Conservation (phyloP, 2,113 vertebrate species). For the Anser cygnoides region DNA sequence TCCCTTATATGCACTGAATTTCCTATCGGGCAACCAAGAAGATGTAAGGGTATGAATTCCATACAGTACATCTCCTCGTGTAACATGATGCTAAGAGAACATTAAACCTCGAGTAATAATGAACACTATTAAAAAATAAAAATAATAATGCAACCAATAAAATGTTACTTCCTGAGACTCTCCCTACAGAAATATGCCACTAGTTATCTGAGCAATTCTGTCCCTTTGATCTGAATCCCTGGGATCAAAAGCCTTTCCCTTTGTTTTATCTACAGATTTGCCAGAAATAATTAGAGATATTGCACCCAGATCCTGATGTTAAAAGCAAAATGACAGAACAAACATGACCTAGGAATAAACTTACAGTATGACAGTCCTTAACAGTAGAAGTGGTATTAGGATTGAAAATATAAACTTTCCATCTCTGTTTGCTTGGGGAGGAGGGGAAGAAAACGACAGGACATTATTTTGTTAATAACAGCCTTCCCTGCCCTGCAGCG, state of each 20-base stretch:
- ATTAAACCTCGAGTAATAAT: neutral
- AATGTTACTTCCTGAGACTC: neutral
- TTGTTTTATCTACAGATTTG: neutral
- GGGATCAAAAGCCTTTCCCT: neutral
- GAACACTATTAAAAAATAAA: neutral
- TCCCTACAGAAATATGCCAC: neutral
- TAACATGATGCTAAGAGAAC: neutral
- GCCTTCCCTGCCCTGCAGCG: neutral
- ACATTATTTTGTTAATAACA: neutral
- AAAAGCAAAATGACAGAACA: neutral
- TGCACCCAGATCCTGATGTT: neutral
- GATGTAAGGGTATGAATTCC: neutral
- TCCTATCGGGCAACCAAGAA: neutral
- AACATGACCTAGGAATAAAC: neutral
- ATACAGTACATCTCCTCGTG: neutral
- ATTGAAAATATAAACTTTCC: neutral
- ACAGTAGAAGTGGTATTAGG: neutral
- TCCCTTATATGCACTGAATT: fast-evolving
- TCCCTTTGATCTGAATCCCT: neutral
- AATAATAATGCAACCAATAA: neutral
- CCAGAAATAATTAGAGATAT: neutral
- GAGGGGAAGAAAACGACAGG: neutral
- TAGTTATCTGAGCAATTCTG: neutral
- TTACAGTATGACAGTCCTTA: neutral
- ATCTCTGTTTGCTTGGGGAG: neutral